Evolutionary conservation across 2,888 invertebrate genomes (phyloP), one percentile per base, ranked within the genome.

Genomic region (Heliconius erato): DNA sequence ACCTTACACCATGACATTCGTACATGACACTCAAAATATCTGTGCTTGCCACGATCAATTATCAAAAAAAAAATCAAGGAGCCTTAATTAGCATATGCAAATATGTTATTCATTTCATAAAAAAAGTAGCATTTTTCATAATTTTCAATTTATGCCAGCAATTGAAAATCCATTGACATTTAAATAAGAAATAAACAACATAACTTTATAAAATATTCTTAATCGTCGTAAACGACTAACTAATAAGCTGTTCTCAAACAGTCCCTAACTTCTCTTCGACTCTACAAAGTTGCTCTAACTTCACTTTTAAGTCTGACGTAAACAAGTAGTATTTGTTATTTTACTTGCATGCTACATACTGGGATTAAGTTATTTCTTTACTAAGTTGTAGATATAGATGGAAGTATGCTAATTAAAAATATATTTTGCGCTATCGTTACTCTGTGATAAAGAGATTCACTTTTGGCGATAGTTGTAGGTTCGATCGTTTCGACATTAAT

Each of bases 221-320:
- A 78, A 65, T 78, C 67, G 67, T 67, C 49, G 65, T 78, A 68
- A 78, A 68, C 81, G 63, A 44, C 63, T 69, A 77, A 71, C 81
- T 69, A 81, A 81, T 81, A 81, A 81, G 81, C 71, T 26, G 44
- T 63, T 63, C 71, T 77, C 69, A 77, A 71, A 71, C 68, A 71
- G 77, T 49, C 77, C 49, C 67, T 23, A 78, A 78, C 78, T 78
- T 78, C 49, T 67, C 78, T 78, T 68, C 49, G 49, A 68, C 78
- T 67, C 44, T 44, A 76, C 35, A 12, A 68, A 68, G 78, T 78
- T 78, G 78, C 19, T 65, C 77, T 32, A 68, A 68, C 78, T 78
- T 68, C 28, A 59, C 68, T 78, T 23, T 78, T 44, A 65, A 78
- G 40, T 68, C 78, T 78, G 59, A 76, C 63, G 78, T 67, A 78